Conservation (phyloP, 35 echinoderm and acorn worm species). For the Lytechinus variegatus region DNA sequence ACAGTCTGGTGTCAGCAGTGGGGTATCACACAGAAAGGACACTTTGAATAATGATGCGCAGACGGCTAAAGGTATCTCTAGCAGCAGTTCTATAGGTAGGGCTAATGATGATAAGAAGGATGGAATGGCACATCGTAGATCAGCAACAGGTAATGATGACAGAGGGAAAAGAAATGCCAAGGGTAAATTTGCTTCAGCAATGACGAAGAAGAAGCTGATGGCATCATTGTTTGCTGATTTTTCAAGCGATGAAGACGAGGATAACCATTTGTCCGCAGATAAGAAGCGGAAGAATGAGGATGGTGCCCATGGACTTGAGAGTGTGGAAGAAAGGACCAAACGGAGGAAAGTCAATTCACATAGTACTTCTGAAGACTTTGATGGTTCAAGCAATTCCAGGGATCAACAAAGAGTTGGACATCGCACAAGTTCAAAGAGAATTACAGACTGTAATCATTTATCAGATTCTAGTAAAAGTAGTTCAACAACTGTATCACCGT, state of each 20-base stretch:
- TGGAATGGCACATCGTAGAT: background rate
- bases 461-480: background rate
- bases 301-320: background rate
- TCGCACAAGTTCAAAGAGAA: background rate
- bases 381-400: background rate
- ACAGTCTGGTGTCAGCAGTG: background rate
- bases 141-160: background rate
- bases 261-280: background rate
- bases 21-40: background rate
- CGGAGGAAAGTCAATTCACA: background rate
- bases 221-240: background rate
- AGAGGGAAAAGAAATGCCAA: background rate
- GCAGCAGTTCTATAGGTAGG: background rate
- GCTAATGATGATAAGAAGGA: background rate
- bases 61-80: background rate
- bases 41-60: background rate
- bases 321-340: background rate
- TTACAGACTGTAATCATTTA: background rate
- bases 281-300: background rate
- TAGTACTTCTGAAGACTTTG: background rate
- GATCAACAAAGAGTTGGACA: background rate
- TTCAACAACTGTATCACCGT: background rate
- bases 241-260: background rate
- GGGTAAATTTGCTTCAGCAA: too few species aligned
- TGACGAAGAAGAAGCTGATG: background rate